Evolutionary conservation across 2,888 invertebrate genomes (phyloP), one percentile per base, ranked within the genome.

Genomic region (Hetaerina titia): DNA sequence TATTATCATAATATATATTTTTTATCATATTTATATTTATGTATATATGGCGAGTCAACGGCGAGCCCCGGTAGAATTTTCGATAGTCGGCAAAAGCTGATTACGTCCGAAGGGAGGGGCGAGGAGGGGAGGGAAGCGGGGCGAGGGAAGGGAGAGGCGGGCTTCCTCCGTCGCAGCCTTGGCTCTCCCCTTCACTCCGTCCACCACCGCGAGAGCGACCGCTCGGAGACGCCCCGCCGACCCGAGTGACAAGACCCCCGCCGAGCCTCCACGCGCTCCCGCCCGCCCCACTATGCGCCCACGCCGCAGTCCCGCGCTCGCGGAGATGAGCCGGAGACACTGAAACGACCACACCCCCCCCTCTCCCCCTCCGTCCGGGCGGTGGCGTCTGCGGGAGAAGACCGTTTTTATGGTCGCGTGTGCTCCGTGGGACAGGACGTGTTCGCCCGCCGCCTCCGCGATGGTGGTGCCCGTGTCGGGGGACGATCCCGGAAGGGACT

Each of bases 391-490:
- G 45, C 45, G 45, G 45, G n/a, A 22, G 19, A 1, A 17, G 19
- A 69, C 69, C 25, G 8, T 25, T 25, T 25, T 25, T 25, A 11
- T 19, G 31, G 11, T n/a, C 81, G 81, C n/a, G 81, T 81, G 81
- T 31, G 31, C 17, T 45, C 6, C 60, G n/a, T 31, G 7, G 11
- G 11, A 31, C 81, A 31, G 25, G 81, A n/a, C 25, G 81, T 81
- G 11, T 15, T 81, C 17, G 11, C 17, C 60, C 60, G 60, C 13
- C 4, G 45, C 45, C 45, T 11, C 60, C 81, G 8, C 9, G 81
- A 92, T 92, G 92, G 92, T 92, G 13, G 92, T 92, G 92, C 92
- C 92, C 6, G 92, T 90, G 45, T 56, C 56, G 15, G 92, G 64
- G 64, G 64, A 64, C 64, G 63, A 69, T 1, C 22, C 45, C 11